Conservation (phyloP, 2,113 vertebrate species). For the Equus przewalskii region DNA sequence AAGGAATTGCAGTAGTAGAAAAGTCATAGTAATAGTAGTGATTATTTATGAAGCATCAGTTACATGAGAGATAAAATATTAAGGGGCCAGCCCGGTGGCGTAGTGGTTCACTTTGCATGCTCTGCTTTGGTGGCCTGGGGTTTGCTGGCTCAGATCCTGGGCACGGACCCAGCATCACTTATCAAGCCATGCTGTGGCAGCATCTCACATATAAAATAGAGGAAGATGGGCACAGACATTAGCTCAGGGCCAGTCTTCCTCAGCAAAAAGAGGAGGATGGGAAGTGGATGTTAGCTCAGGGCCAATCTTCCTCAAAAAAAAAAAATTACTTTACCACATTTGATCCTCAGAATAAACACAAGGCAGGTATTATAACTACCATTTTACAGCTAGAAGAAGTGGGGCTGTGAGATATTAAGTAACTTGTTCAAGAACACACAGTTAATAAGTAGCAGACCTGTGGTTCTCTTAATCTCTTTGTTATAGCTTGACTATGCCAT, state of each 20-base stretch:
- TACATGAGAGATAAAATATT: neutral
- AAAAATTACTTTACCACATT: neutral
- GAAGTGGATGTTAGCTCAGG: too few species aligned
- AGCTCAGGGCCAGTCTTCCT: too few species aligned
- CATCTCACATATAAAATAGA: too few species aligned
- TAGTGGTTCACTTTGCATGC: too few species aligned
- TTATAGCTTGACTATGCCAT: neutral
- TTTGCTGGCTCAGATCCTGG: too few species aligned
- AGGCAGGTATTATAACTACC: neutral
- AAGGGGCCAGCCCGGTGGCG: neutral
- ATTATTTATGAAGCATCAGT: neutral
- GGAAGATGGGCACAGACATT: too few species aligned
- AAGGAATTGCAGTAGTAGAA: neutral
- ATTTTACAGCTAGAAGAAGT: neutral
- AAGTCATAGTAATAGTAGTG: neutral
- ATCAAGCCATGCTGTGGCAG: too few species aligned
- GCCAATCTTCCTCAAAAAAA: too few species aligned
- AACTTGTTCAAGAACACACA: neutral
- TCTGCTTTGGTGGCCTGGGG: too few species aligned
- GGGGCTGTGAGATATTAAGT: neutral
- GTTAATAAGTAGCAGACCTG: neutral
- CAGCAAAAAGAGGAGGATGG: too few species aligned
- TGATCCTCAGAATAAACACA: neutral
- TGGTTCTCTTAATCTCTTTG: neutral
- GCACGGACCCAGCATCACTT: too few species aligned